A percentile compares a stretch with the other conserved stretches of the same genome.
These are phyloP conservation scores for Myotis lucifugus DNA, from an alignment of 2,113 vertebrate genomes.

Conservation along the genomic window DNA sequence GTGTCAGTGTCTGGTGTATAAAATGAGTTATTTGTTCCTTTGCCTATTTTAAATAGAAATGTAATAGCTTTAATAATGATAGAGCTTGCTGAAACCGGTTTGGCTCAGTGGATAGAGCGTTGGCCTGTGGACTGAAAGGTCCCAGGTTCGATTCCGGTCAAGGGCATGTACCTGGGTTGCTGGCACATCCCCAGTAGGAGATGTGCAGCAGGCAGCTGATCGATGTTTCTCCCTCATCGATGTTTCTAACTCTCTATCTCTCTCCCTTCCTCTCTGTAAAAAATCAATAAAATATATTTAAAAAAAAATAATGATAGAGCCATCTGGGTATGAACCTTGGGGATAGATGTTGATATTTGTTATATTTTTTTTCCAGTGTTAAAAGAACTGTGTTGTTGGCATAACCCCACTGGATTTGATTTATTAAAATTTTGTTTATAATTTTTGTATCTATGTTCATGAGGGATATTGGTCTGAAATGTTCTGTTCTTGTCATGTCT, in stretches of 20 bases:
- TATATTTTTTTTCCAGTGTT: background rate
- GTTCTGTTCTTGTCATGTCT: background rate
- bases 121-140: no score
- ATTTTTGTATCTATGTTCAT: background rate
- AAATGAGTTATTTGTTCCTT: background rate
- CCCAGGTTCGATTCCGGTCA: no score
- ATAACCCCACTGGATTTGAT: background rate
- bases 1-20: background rate
- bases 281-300: no score
- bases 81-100: background rate
- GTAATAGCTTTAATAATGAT: background rate
- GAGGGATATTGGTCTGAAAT: background rate
- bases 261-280: no score
- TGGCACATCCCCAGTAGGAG: no score
- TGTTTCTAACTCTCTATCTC: no score
- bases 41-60: background rate
- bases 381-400: no score
- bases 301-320: background rate
- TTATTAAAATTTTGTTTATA: background rate
- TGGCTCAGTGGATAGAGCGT: no score
- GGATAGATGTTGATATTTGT: background rate
- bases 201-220: no score
- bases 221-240: no score
- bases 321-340: background rate
- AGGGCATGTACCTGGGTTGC: no score